Evolutionary conservation across 2,797 vertebrate species (phyloP), one percentile per base, ranked within the genome.

Genomic region (Semotilus atromaculatus): DNA sequence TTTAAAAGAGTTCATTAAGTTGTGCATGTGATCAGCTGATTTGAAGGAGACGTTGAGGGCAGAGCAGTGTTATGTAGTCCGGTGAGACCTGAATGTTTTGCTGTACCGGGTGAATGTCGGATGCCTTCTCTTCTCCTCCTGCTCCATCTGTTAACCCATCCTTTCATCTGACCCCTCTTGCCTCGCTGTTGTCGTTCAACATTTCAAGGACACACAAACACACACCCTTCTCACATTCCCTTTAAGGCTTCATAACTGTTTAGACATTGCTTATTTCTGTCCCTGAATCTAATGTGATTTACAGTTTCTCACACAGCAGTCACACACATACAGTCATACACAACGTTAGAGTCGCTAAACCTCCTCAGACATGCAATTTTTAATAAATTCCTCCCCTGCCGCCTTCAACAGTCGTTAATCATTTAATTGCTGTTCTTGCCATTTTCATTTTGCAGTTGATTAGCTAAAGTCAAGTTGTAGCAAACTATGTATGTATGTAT

Each of bases 231-330:
- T 71, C 82, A 68, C 84, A 86, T 91, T 89, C 68, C 77, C 82
- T 88, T 62, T 19, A 80, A 86, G 71, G 74, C 48, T 23, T 74
- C 80, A 84, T 51, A 84, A 72, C n/a, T 53, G 76, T 88, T 82
- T 86, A 34, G 68, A 64, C 70, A 36, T 51, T 29, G 36, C 29
- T 73, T 85, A 85, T 85, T 87, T 80, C 68, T 38, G 83, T 85
- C 55, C 23, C 76, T 66, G 55, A 66, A 64, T 85, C 45, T 51
- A 74, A 80, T 73, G 71, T 40, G 73, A 81, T 81, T 87, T 60
- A 75, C 53, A 55, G 40, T 71, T 82, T 82, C 62, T 82, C 62
- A 68, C 43, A 60, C 77, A 51, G 53, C 40, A 79, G 60, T 38
- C 53, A 84, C 66, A 70, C 81, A 75, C 38, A 70, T 26, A 38